Percentiles rank a stretch among this genome's conserved stretches.
Conservation (phyloP, 2,113 vertebrate species). For the Crypturellus undulatus region DNA sequence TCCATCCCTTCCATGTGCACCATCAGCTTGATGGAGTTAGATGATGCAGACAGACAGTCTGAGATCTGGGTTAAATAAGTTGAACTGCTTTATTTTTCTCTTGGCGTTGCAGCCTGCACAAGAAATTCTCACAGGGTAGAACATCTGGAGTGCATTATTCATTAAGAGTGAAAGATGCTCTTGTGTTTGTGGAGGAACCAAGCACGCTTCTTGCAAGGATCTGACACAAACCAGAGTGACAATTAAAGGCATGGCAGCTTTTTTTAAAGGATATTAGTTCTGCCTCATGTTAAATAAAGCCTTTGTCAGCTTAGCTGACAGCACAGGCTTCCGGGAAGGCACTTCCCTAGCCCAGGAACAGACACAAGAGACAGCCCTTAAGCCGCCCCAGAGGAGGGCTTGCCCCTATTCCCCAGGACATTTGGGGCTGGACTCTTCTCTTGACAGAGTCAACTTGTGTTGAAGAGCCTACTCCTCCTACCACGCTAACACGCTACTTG, state of each 20-base stretch:
- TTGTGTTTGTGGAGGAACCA: slow-evolving; percentile 61
- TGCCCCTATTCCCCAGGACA: background rate
- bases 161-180: slow-evolving; percentile 58
- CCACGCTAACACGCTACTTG: slow-evolving; percentile 9
- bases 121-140: slow-evolving; percentile 66
- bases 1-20: slow-evolving; percentile 50
- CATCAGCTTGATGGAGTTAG: slow-evolving; percentile 67
- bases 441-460: background rate
- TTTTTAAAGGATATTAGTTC: slow-evolving; percentile 42
- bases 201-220: slow-evolving; percentile 52
- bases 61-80: slow-evolving; percentile 73
- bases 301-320: slow-evolving; percentile 29
- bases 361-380: background rate
- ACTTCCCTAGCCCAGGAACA: background rate
- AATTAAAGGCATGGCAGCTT: slow-evolving; percentile 42
- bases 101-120: slow-evolving; percentile 28
- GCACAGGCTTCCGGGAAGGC: slow-evolving; percentile 6
- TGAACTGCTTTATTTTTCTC: slow-evolving; percentile 63
- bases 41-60: slow-evolving; percentile 71
- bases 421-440: background rate
- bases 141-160: slow-evolving; percentile 63
- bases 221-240: slow-evolving; percentile 65
- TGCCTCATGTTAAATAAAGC: slow-evolving; percentile 44
- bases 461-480: slow-evolving; percentile 11
- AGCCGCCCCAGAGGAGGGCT: background rate